Evolutionary conservation across 2,888 invertebrate genomes (phyloP).

Genomic region (Tanytarsus gracilentus): DNA sequence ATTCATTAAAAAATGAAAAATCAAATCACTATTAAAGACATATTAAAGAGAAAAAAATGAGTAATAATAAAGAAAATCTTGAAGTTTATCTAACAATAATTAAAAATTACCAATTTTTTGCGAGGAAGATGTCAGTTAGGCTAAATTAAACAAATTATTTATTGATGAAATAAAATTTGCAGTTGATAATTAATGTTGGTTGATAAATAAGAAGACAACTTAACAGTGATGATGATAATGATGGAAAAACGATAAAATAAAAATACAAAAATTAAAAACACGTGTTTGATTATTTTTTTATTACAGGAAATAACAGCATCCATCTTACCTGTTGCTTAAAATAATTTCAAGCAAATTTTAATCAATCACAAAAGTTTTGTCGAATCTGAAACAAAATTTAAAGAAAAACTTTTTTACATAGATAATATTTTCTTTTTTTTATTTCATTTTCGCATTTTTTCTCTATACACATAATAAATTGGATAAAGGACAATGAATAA

Average conservation of each 20-base stretch:
- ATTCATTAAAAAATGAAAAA: conserved; percentile 13
- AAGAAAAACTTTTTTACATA: no score
- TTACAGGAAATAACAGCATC: no score
- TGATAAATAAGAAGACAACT: conserved; percentile 15
- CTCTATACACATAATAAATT: conserved; percentile 26
- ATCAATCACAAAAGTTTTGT: no score
- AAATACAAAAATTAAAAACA: not conserved
- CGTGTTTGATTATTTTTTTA: not conserved
- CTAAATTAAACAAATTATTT: conserved; percentile 21
- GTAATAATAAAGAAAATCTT: conserved; percentile 1
- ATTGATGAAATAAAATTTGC: conserved; percentile 19
- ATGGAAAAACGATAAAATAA: conserved; percentile 6
- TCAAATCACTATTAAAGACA: conserved; percentile 27
- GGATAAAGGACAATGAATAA: conserved; percentile 25
- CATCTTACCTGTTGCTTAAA: no score
- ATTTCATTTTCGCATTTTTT: conserved; percentile 11
- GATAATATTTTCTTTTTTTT: conserved; percentile 21
- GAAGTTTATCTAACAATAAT: conserved; percentile 20
- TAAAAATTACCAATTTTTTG: not conserved
- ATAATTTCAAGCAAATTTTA: no score
- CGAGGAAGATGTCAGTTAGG: conserved; percentile 9
- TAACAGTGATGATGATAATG: conserved; percentile 16
- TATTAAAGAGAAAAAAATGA: conserved; percentile 15
- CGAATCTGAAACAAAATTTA: no score
- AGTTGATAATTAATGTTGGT: conserved; percentile 24